These are phyloP conservation scores for Galeopsomyia nigrocyanea DNA, from an alignment of 2,888 invertebrate genomes.

Conservation along the genomic window DNA sequence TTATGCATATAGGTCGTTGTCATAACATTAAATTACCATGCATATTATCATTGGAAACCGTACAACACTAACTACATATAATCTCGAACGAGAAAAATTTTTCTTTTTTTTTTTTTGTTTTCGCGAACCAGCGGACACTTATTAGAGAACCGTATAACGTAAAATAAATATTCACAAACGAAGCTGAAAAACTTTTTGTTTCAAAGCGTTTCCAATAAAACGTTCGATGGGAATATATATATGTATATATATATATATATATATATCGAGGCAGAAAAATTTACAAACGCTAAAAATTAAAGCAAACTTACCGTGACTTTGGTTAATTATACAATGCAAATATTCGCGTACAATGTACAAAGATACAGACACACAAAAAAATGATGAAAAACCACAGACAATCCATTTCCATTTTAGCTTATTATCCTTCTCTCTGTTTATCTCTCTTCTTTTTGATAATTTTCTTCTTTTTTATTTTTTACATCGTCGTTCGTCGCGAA, in stretches of 20 bases:
- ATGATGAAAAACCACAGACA: background rate
- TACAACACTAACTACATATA: slow-evolving; percentile 3
- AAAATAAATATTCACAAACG: too few species aligned
- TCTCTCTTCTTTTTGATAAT: slow-evolving; percentile 19
- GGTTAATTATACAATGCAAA: slow-evolving; percentile 56
- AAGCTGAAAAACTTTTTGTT: too few species aligned
- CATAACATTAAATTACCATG: slow-evolving; percentile 36
- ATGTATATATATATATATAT: too few species aligned
- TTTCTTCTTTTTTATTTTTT: background rate
- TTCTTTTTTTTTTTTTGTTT: slow-evolving; percentile 17
- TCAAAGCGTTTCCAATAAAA: too few species aligned
- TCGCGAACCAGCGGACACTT: too few species aligned
- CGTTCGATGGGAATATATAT: too few species aligned
- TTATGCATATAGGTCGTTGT: slow-evolving; percentile 41
- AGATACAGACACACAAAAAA: slow-evolving; percentile 9
- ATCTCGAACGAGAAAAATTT: background rate
- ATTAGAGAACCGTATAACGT: too few species aligned
- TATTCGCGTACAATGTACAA: slow-evolving; percentile 37
- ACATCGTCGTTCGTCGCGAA: too few species aligned
- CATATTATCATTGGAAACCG: slow-evolving; percentile 15
- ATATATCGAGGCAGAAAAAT: slow-evolving; percentile 9
- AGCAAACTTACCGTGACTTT: slow-evolving; percentile 35
- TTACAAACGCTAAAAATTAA: slow-evolving; percentile 20
- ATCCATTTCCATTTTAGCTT: slow-evolving; percentile 34
- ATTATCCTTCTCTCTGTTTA: slow-evolving; percentile 30